Conservation (phyloP, 2,797 vertebrate genomes). For the Dromococcyx pavoninus region DNA sequence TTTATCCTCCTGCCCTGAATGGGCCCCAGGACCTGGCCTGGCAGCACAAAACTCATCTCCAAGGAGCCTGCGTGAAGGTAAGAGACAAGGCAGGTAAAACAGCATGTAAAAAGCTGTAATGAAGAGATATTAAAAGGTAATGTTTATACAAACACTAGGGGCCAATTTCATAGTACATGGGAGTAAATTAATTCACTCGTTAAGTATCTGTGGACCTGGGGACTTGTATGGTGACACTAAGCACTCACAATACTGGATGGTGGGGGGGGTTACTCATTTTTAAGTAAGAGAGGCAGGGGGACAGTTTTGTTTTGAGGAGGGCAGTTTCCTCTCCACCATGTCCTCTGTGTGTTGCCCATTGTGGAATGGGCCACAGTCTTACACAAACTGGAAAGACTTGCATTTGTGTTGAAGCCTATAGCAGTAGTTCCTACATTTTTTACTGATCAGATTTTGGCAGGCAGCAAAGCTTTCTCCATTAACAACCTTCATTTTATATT, state of each 20-base stretch:
- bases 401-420: neutral
- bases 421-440: neutral
- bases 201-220: neutral
- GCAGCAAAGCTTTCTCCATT: neutral
- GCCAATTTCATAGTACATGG: neutral
- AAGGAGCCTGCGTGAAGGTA: neutral
- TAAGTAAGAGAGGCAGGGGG: neutral
- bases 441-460: constrained; percentile 4
- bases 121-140: neutral
- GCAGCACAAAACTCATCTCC: neutral
- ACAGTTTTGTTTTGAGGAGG: neutral
- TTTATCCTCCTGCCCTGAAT: neutral
- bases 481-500: constrained; percentile 9
- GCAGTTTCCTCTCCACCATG: neutral
- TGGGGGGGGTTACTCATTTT: neutral
- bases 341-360: neutral
- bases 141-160: neutral
- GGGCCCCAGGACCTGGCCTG: neutral
- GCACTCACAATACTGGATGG: neutral
- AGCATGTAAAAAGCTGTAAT: neutral
- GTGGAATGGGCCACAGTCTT: neutral
- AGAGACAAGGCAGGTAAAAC: neutral
- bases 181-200: neutral
- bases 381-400: neutral
- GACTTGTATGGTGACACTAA: neutral